Percentiles rank a stretch among this genome's conserved stretches.
These are phyloP conservation scores for Spilarctia lutea DNA, from an alignment of 2,888 invertebrate species.

Conservation along the genomic window DNA sequence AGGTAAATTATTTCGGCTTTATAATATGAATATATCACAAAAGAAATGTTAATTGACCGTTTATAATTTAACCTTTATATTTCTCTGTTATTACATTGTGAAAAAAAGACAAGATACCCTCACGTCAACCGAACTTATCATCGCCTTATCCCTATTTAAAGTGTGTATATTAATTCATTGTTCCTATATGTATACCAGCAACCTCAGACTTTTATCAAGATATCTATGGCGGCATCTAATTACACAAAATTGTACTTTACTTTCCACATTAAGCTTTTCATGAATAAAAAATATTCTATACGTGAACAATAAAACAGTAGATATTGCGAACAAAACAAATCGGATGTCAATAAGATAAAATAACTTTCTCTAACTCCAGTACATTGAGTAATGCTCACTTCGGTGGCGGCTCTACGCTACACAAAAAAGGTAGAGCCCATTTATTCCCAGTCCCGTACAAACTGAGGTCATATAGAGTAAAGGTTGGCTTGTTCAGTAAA, in stretches of 20 bases:
- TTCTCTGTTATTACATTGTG: too few relatives aligned
- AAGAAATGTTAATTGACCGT: too few relatives aligned
- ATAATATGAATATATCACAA: too few relatives aligned
- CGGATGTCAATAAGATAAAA: neutral
- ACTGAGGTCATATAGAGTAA: conserved; percentile 21
- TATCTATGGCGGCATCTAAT: neutral
- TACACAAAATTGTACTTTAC: neutral
- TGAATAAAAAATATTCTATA: neutral
- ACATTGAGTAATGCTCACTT: neutral
- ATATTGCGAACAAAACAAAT: neutral
- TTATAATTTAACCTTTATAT: too few relatives aligned
- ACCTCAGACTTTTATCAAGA: neutral
- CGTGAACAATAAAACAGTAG: neutral
- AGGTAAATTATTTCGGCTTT: too few relatives aligned
- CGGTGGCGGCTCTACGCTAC: neutral
- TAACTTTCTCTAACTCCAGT: conserved; percentile 6
- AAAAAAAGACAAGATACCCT: too few relatives aligned
- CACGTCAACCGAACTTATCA: neutral
- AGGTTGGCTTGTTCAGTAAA: conserved; percentile 14
- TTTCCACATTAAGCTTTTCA: neutral
- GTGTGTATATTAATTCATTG: neutral
- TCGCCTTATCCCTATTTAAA: too few relatives aligned
- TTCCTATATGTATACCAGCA: neutral
- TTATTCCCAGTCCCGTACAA: conserved; percentile 13
- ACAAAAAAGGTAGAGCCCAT: conserved; percentile 27